A percentile compares a stretch with the other conserved stretches of the same genome.
Evolutionary conservation across 2,888 invertebrate genomes (phyloP).

Genomic region (Chalcosyrphus nemorum): DNA sequence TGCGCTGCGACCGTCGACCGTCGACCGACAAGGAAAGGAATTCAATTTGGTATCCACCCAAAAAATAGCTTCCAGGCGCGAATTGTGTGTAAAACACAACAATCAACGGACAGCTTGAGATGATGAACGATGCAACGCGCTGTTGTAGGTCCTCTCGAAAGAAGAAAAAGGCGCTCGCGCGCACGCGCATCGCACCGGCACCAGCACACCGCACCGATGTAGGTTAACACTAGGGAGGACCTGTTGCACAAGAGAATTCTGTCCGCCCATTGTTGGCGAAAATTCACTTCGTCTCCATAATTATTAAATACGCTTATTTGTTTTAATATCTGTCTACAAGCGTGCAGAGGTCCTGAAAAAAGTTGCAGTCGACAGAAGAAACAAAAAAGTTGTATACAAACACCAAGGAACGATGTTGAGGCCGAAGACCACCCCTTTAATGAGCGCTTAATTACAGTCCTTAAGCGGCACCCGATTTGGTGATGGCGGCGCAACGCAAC

Average conservation of each 20-base stretch:
- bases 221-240: constrained; percentile 68
- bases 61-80: constrained; percentile 71
- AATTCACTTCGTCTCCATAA: constrained; percentile 69
- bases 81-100: constrained; percentile 72
- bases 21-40: constrained; percentile 20
- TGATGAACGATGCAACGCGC: constrained; percentile 67
- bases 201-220: constrained; percentile 65
- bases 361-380: neutral
- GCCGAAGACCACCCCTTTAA: constrained; percentile 82
- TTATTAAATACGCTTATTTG: constrained; percentile 74
- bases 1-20: neutral
- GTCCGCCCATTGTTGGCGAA: constrained; percentile 73
- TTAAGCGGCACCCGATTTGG: constrained; percentile 76
- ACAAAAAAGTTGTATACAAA: neutral
- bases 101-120: constrained; percentile 68
- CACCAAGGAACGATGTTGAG: constrained; percentile 53
- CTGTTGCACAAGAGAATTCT: constrained; percentile 49
- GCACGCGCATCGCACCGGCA: constrained; percentile 68
- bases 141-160: constrained; percentile 50
- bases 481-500: constrained; percentile 21
- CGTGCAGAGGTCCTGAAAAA: constrained; percentile 6
- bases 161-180: constrained; percentile 7
- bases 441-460: constrained; percentile 82
- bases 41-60: constrained; percentile 66
- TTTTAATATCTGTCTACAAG: constrained; percentile 72